Evolutionary conservation across 2,797 vertebrate species (phyloP), one percentile per base, ranked within the genome.

Genomic region (Parotocinclus haroldoi): DNA sequence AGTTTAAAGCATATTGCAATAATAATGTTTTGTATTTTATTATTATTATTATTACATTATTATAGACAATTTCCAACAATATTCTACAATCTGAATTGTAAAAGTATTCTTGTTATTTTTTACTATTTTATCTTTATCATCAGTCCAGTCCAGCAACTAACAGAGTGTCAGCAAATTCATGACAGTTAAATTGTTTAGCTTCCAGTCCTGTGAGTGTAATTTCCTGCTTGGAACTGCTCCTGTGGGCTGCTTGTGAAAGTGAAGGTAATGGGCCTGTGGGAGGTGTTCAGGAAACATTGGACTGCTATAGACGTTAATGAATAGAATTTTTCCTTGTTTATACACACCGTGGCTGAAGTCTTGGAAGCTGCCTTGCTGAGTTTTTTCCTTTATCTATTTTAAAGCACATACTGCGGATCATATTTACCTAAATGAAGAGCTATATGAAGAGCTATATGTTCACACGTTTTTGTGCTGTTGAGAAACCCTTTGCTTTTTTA

Each of bases 251-350:
- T 77, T 78, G 74, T 63, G 68, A 80, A 84, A 84, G 87, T 86
- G 79, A 88, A 90, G 90, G 89, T 91, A 87, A 86, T 19, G 53
- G 80, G 78, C 84, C 84, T 82, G 76, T 75, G 85, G 84, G 88
- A 88, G 71, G 63, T 86, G 84, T 88, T 87, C 84, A 88, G 90
- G 88, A 90, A 89, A 87, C 78, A 80, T 79, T 84, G 77, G 81
- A 83, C 84, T 81, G 83, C 85, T 72, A 68, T 77, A 64, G 84
- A 81, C 84, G 86, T 84, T 87, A 88, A 91, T 87, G 86, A 89
- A 89, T 85, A 87, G 88, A 82, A 85, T 55, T 81, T 76, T 79
- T 87, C 78, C 82, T 82, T 82, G 78, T 88, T 84, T 88, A 88
- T 85, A 84, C 80, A 80, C 86, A 83, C 78, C 58, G 56, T 27